Percentiles rank a stretch among this genome's conserved stretches.
phyloP scores from a whole-genome alignment of 2,888 invertebrate genomes.

The Hirtodrosophila cameraria region DNA sequence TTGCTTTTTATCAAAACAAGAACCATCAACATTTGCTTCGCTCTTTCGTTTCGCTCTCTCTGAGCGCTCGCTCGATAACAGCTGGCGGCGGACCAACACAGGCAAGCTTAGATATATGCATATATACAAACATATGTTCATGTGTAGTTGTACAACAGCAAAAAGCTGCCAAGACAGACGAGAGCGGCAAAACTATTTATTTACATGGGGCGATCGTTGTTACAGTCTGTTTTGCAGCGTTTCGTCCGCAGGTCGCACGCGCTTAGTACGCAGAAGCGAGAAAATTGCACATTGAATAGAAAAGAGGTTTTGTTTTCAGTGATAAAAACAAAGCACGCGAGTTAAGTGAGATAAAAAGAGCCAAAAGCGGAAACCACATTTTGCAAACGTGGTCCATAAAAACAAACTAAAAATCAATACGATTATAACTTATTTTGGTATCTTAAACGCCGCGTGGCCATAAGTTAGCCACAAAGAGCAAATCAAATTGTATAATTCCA shows the following conservation, averaged over 20 bases:
- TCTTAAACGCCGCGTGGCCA: constrained; percentile 32
- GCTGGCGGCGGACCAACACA: constrained; percentile 31
- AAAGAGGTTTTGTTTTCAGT: constrained; percentile 20
- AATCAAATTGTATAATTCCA: constrained; percentile 10
- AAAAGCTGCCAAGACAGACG: constrained; percentile 19
- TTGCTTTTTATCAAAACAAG: constrained; percentile 35
- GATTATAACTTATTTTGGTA: constrained; percentile 2
- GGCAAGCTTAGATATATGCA: constrained; percentile 23
- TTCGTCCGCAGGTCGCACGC: constrained; percentile 32
- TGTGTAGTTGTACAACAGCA: constrained; percentile 1
- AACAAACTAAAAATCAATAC: constrained; percentile 17
- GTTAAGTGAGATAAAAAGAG: constrained; percentile 34
- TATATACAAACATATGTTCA: constrained; percentile 1
- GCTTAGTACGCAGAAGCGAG: constrained; percentile 5
- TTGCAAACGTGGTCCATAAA: constrained; percentile 1
- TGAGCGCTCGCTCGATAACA: constrained; percentile 23
- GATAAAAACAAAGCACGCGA: constrained; percentile 59
- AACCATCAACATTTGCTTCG: constrained; percentile 5
- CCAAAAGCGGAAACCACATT: neutral
- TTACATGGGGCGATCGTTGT: constrained; percentile 57
- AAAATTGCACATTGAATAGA: constrained; percentile 1
- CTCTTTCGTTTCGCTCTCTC: neutral
- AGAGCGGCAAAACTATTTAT: constrained; percentile 63
- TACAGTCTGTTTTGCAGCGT: constrained; percentile 53
- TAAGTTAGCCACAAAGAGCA: constrained; percentile 2